Conservation (phyloP, 1,140 invertebrate genomes). For the Drosophila erecta region DNA sequence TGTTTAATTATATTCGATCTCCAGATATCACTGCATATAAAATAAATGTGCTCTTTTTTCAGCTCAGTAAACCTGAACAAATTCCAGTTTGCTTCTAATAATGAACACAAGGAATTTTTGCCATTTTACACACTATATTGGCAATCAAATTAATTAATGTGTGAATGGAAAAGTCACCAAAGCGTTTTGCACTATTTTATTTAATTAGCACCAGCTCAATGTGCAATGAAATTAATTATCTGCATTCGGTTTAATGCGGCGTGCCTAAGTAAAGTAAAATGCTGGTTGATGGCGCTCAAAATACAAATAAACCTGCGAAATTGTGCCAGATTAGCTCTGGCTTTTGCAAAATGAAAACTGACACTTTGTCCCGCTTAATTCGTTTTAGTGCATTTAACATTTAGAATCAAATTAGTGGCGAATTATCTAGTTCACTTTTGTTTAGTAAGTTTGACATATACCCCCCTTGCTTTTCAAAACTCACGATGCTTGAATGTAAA, state of each 20-base stretch:
- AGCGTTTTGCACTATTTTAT: conserved; percentile 48
- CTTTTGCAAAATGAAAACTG: conserved; percentile 28
- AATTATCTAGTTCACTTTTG: conserved; percentile 18
- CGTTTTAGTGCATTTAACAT: conserved; percentile 21
- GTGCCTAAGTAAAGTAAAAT: conserved; percentile 9
- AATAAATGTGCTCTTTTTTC: conserved; percentile 22
- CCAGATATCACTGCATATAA: conserved; percentile 1
- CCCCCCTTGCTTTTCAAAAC: conserved; percentile 2
- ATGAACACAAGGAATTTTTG: conserved; percentile 21
- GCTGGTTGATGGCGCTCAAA: conserved; percentile 15
- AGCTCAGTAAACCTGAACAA: conserved; percentile 32
- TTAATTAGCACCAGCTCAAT: conserved; percentile 49
- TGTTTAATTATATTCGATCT: conserved; percentile 18
- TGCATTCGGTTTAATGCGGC: conserved; percentile 30
- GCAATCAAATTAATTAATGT: conserved; percentile 60
- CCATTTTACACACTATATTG: conserved; percentile 37
- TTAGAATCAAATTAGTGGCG: conserved; percentile 40
- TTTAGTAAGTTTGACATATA: conserved; percentile 4
- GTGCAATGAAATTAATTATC: conserved; percentile 56
- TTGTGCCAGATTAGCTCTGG: conserved; percentile 30
- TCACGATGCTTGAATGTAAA: background rate
- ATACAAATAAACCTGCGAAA: conserved; percentile 18
- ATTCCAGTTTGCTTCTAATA: conserved; percentile 15
- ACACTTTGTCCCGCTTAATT: conserved; percentile 36
- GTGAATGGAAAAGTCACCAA: conserved; percentile 35